Percentiles rank a stretch among this genome's conserved stretches.
These are phyloP conservation scores for Drosophila sproati DNA, from an alignment of 1,140 invertebrate species.

Conservation along the genomic window DNA sequence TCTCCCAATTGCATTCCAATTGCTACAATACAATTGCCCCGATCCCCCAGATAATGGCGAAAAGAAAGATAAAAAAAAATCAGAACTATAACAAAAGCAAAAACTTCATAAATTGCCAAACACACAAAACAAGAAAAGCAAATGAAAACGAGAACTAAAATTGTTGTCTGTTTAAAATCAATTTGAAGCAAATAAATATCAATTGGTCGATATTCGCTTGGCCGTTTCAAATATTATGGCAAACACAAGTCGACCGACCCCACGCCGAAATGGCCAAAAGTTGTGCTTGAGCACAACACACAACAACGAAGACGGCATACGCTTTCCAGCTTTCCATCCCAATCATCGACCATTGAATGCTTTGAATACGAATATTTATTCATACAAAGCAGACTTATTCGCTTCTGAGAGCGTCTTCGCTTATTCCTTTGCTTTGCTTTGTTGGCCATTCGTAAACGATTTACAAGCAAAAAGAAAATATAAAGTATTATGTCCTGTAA, in stretches of 20 bases:
- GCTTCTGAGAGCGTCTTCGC: no score
- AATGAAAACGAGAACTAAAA: conserved; percentile 15
- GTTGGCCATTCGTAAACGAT: not conserved
- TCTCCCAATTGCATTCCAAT: not conserved
- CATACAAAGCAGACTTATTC: not conserved
- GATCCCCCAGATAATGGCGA: not conserved
- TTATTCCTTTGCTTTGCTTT: not conserved
- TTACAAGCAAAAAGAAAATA: no score
- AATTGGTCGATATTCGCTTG: conserved; percentile 33
- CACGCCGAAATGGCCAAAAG: conserved; percentile 3
- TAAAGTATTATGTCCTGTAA: no score
- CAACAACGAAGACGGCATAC: conserved; percentile 5
- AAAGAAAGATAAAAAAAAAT: not conserved
- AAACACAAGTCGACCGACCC: conserved; percentile 19
- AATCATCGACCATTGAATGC: no score
- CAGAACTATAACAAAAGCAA: no score
- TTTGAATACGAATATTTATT: no score
- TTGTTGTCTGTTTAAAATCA: conserved; percentile 70
- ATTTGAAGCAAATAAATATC: conserved; percentile 73
- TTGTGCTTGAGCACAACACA: not conserved
- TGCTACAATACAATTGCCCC: not conserved
- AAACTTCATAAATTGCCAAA: conserved; percentile 40
- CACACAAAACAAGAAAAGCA: not conserved
- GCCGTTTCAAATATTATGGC: conserved; percentile 42
- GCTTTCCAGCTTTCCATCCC: not conserved